Evolutionary conservation across 2,797 vertebrate species (phyloP), one percentile per base, ranked within the genome.

Genomic region (Danio albolineatus): DNA sequence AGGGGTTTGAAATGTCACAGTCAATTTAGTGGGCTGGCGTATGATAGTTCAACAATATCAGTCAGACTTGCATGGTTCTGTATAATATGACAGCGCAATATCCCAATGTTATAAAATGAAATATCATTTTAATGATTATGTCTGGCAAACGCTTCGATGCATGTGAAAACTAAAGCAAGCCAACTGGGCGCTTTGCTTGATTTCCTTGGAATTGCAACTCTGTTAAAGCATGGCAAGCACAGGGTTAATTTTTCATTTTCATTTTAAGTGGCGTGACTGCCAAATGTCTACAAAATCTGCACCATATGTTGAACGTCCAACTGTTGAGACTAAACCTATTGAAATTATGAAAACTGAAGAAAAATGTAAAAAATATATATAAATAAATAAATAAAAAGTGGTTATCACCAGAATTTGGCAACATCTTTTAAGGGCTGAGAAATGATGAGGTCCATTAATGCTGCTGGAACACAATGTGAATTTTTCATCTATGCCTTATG

Each of bases 1-100:
- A 44, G 46, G 44, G 54, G 76, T 83, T 79, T 70, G 77, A 78
- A 80, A 76, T 80, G 82, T 73, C 73, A 76, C 13, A 76, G 39
- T 60, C 78, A 76, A 66, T 83, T 80, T 48, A 59, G 38, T 41
- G 9, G 38, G 53, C 44, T 49, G 28, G 46, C 7, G 0, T 16
- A 46, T 57, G 44, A 83, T 66, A 43, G 44, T 76, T 80, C 39
- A 73, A 76, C 70, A 79, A 69, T 56, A 76, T 62, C 73, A 49
- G 10, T 61, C 49, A 16, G 61, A 67, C 28, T 38, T 10, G 0
- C 12, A 59, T 41, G 13, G 56, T 54, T 17, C 38, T 53, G n/a
- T 72, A 76, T 39, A 51, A 16, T 6, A 19, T 48, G 10, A 67
- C 70, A 74, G 56, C 2, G 48, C 62, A 65, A 76, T 59, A 69